Evolutionary conservation across 2,113 vertebrate genomes (phyloP).

Genomic region (Catagonus wagneri): DNA sequence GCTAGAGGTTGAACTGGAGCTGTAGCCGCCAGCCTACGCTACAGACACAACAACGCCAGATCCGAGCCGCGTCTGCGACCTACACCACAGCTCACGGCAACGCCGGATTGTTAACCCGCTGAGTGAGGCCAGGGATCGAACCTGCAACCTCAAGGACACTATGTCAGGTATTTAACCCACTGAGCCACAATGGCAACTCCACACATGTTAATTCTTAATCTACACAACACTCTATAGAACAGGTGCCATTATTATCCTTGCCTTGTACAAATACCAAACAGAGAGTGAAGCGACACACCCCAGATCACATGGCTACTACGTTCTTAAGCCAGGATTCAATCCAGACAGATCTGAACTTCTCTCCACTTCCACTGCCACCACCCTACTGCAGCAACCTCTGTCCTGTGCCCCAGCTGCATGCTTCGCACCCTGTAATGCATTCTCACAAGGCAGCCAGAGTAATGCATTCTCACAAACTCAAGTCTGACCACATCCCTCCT

Average conservation of each 20-base stretch:
- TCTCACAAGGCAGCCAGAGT: background rate
- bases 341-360: background rate
- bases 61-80: too few relatives aligned
- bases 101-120: too few relatives aligned
- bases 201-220: background rate
- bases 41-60: too few relatives aligned
- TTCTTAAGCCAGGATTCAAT: background rate
- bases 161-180: too few relatives aligned
- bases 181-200: too few relatives aligned
- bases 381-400: background rate
- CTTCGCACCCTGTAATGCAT: background rate
- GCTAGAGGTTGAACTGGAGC: too few relatives aligned
- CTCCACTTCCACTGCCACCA: background rate
- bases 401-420: background rate
- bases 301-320: background rate
- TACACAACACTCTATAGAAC: background rate
- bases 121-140: too few relatives aligned
- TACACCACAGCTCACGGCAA: too few relatives aligned
- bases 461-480: background rate
- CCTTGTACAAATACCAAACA: background rate
- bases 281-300: background rate
- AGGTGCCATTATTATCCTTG: rapidly evolving
- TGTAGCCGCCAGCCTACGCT: too few relatives aligned
- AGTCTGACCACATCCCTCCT: background rate
- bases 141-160: too few relatives aligned